A percentile compares a stretch with the other conserved stretches of the same genome.
Conservation (phyloP, 2,113 vertebrate species). For the Bothrops jararaca region DNA sequence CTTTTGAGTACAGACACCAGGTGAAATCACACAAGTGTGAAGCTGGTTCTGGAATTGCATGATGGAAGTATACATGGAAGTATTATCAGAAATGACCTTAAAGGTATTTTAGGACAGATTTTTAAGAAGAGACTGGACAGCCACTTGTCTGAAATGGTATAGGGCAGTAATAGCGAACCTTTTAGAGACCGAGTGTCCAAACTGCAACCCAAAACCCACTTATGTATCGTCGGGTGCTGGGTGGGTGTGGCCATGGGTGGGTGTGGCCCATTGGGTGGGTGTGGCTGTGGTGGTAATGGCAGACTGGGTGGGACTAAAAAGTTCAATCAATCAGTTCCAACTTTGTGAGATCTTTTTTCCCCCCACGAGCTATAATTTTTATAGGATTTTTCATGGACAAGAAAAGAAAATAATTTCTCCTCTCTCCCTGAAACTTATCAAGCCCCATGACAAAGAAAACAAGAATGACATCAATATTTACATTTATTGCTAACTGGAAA, state of each 20-base stretch:
- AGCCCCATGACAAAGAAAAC: background rate
- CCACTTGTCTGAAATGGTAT: too few species aligned
- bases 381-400: background rate
- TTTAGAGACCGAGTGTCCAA: too few species aligned
- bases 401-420: background rate
- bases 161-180: too few species aligned
- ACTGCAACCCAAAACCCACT: too few species aligned
- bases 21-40: background rate
- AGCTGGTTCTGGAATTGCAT: background rate
- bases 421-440: background rate
- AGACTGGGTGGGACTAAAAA: too few species aligned
- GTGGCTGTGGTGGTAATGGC: too few species aligned
- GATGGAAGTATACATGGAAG: background rate
- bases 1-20: background rate
- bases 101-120: background rate
- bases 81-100: background rate
- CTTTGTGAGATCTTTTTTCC: too few species aligned
- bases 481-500: too few species aligned
- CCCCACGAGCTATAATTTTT: background rate
- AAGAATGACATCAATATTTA: background rate
- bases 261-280: too few species aligned
- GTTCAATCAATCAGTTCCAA: too few species aligned
- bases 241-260: too few species aligned
- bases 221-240: too few species aligned
- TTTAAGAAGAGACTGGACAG: background rate